Base-by-base conservation (phyloP, 2,797 vertebrate species). In the Sarcophilus harrisii region DNA sequence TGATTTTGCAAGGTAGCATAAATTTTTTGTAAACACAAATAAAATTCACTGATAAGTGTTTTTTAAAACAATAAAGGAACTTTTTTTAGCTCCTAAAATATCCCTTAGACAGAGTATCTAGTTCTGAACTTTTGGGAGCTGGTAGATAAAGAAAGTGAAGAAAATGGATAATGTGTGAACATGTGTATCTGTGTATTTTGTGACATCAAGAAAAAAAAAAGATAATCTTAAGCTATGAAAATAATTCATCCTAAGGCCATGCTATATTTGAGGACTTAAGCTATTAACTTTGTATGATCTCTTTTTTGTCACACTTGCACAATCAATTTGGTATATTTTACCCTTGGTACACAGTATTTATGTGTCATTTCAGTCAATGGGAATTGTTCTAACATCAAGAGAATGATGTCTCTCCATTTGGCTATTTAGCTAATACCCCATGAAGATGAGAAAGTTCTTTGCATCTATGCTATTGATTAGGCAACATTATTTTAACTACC, bases 381-480 rank as follows among this genome's bases (percentile, higher is more conserved):
- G 24, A 45, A 5, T 12, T 60, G 57, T 54, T 59, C 49, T 60
- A 21, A 60, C 0, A 45, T 81, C 73, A 81, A 29, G 18, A 49
- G 32, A 91, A 81, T 90, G 91, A 73, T 18, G 38, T 30, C 73
- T 38, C 90, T 73, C 54, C 81, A 91, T 10, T 45, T n/a, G 49
- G 55, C 62, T n/a, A 66, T 66, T 66, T 60, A 62, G 45, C 21
- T 29, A 5, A 10, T 92, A n/a, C 73, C 81, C 93, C 87, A 55
- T 38, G 93, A 94, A 58, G 57, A 54, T 2, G 24, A 94, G 90
- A 92, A 95, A 90, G 29, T 49, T 89, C 90, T 94, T 93, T 92
- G 58, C 91, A 93, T 91, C 90, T 96, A 29, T 91, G 90, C 28
- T 95, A 94, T 57, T 96, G 95, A 96, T 94, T 55, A 93, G 96